Base-by-base conservation (phyloP, 2,888 invertebrate species). In the Cosmia trapezina region DNA sequence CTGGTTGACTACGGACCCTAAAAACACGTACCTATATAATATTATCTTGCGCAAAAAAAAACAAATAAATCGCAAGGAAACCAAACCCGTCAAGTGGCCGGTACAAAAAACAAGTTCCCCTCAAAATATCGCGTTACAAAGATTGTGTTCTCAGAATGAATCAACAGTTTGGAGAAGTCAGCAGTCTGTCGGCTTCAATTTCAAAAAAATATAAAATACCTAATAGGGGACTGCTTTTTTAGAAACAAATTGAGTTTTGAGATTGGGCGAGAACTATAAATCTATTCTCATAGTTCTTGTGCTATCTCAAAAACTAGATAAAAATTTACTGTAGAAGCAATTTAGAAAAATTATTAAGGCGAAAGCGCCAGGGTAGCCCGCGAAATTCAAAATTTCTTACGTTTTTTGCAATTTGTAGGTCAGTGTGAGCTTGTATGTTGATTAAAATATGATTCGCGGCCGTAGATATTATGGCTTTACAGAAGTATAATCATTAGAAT, bases 101-200 rank as follows among this genome's bases (percentile, higher is more conserved):
- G 43, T 65, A 78, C 72, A 83, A 87, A 85, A 85, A 87, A 60
- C 17, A 86, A 81, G 68, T 80, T 80, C 83, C 87, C 86, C 81
- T 73, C 62, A 67, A 76, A 81, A 84, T 88, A 88, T 91, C 87
- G 65, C 47, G 74, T 90, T 87, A 83, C 91, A 74, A 70, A 88
- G 87, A 88, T 89, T 88, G 85, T 78, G 76, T 90, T 90, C 78
- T 85, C 60, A 0, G 37, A 37, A 37, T 73, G 83, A 85, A 83
- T 84, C 83, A 86, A 85, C 83, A 76, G 77, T 78, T 78, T 63
- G 59, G 49, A 61, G 84, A 81, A 83, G 68, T 53, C 22, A 22
- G 60, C 66, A 61, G 47, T 67, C 37, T 49, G 62, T 41, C 22
- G 66, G 81, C 69, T 75, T 84, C 60, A 47, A 78, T 72, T 84